These are phyloP conservation scores for Emydocephalus ijimae DNA, from an alignment of 2,113 vertebrate genomes.

Conservation along the genomic window DNA sequence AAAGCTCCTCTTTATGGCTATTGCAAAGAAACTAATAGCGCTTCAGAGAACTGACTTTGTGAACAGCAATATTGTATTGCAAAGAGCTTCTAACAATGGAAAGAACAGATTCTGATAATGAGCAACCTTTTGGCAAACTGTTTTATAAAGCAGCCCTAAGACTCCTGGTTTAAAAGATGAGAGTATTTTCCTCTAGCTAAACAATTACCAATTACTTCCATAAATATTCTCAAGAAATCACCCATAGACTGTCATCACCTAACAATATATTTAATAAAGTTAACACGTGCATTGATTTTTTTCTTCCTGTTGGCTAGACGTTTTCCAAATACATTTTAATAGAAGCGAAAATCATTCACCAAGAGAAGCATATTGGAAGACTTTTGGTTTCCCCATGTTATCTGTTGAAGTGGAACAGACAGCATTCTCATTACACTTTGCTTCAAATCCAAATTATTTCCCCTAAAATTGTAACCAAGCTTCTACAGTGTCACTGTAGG, in stretches of 20 bases:
- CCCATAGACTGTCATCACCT: background rate
- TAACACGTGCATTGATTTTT: background rate
- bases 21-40: conserved; percentile 37
- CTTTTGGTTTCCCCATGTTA: background rate
- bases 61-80: conserved; percentile 28
- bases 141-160: background rate
- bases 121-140: conserved; percentile 12
- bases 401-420: no score
- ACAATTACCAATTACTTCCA: background rate
- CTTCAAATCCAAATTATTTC: background rate
- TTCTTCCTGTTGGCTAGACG: no score
- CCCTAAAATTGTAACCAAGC: background rate
- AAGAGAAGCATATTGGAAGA: background rate
- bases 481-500: background rate
- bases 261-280: background rate
- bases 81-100: conserved; percentile 31
- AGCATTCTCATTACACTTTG: background rate
- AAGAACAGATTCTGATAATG: conserved; percentile 27
- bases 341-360: background rate
- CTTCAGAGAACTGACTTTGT: conserved; percentile 23
- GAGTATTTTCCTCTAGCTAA: background rate
- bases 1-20: conserved; percentile 34
- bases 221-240: background rate
- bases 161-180: background rate
- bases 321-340: background rate